Evolutionary conservation across 2,113 vertebrate species (phyloP).

Genomic region (Pica pica): DNA sequence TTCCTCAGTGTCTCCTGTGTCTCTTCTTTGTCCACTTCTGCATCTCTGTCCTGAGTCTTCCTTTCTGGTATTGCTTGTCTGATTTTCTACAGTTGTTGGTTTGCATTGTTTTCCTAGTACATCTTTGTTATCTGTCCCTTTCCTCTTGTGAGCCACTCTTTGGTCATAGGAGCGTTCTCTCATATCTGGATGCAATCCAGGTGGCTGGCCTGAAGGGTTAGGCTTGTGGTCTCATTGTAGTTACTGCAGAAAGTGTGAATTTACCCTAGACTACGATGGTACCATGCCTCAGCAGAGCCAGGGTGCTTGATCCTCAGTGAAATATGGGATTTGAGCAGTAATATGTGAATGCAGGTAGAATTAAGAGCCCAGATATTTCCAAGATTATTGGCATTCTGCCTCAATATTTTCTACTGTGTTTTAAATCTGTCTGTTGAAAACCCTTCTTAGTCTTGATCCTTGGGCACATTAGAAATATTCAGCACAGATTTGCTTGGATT

Average conservation of each 20-base stretch:
- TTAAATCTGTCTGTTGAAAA: neutral
- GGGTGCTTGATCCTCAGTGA: neutral
- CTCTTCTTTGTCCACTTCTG: neutral
- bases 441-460: neutral
- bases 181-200: neutral
- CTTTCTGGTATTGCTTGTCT: neutral
- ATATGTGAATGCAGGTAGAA: neutral
- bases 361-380: neutral
- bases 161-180: neutral
- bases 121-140: neutral
- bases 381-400: neutral
- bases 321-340: neutral
- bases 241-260: neutral
- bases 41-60: neutral
- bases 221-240: neutral
- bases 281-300: neutral
- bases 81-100: neutral
- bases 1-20: neutral
- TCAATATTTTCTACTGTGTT: neutral
- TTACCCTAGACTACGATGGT: neutral
- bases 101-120: neutral
- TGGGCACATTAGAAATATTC: neutral
- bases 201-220: neutral
- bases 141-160: neutral
- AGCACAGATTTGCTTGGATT: neutral